A percentile compares a stretch with the other conserved stretches of the same genome.
phyloP scores from a whole-genome alignment of 2,797 vertebrate genomes.

The Crenuchus spilurus region DNA sequence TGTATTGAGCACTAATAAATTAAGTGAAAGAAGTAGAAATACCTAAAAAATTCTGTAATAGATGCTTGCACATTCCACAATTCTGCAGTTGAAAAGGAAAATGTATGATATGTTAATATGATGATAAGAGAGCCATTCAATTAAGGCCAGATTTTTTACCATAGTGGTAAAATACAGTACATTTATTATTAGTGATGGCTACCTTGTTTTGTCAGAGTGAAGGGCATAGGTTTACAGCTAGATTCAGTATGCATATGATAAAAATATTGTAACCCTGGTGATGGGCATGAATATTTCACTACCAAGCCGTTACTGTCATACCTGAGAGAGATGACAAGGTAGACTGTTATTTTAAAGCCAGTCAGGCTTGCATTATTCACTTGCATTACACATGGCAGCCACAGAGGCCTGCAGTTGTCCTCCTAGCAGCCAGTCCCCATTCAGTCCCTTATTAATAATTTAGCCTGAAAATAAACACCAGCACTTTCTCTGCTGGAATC shows the following conservation, averaged over 20 bases:
- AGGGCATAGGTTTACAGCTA: too few species aligned
- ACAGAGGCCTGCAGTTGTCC: background rate
- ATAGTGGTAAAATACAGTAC: too few species aligned
- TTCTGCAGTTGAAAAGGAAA: too few species aligned
- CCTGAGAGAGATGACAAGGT: background rate
- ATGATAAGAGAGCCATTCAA: too few species aligned
- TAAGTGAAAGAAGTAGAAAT: too few species aligned
- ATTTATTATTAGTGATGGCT: too few species aligned
- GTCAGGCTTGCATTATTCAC: conserved; percentile 29
- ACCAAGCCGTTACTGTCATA: background rate
- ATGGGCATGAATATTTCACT: background rate
- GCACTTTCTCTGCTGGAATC: background rate
- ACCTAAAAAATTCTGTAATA: too few species aligned
- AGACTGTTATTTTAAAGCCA: conserved; percentile 10
- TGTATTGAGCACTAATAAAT: too few species aligned
- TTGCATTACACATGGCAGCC: background rate
- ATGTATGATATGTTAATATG: too few species aligned
- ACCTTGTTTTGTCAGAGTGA: too few species aligned
- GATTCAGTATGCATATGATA: background rate
- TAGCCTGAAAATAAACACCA: conserved; percentile 5
- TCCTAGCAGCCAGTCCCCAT: background rate
- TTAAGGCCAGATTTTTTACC: too few species aligned
- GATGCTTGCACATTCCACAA: too few species aligned
- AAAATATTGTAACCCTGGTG: background rate
- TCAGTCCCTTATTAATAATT: conserved; percentile 21